Base-by-base conservation (phyloP, 2,113 vertebrate species). In the Glaucomys volans region DNA sequence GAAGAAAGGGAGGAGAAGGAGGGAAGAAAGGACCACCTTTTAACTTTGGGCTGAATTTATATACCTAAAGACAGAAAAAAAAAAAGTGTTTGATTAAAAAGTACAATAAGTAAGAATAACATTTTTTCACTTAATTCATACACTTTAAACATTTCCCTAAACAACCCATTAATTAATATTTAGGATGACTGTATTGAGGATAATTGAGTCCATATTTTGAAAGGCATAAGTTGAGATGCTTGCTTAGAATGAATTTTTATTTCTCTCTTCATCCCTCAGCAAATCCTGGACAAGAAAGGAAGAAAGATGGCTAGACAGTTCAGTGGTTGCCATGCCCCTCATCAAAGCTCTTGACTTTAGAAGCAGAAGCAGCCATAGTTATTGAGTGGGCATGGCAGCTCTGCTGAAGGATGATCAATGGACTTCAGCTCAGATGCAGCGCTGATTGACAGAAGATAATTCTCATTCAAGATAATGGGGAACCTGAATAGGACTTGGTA, bases 361-460 rank as follows among this genome's bases (percentile, higher is more conserved):
- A 26, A 83, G 74, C 42, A 85, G 67, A 59, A 95, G 87, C 0
- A 3, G 40, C 42, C 47, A 2, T 64, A 59, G 81, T 92, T 90
- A 92, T 50, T 88, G 88, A 97, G 80, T 79, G 75, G 57, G 11
- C 50, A 47, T 67, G 71, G 71, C 83, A 94, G 66, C 94, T 71
- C 64, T 93, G 24, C 42, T 30, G 54, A 98, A 57, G 44, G 92
- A n/a, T 66, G 79, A 74, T 83, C 17, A 40, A 44, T 95, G 88
- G 28, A 87, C 47, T 20, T 85, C 67, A 93, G 28, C 44, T 47
- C 26, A 28, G 7, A 82, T 8, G 64, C 8, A 95, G 7, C 79
- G 37, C 32, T 96, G 96, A 96, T 1, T 97, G 95, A 96, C 52
- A 85, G 30, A 95, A 81, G 26, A 92, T 69, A 85, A n/a, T 54